phyloP scores from a whole-genome alignment of 2,888 invertebrate genomes.

The Philopedon plagiatum region DNA sequence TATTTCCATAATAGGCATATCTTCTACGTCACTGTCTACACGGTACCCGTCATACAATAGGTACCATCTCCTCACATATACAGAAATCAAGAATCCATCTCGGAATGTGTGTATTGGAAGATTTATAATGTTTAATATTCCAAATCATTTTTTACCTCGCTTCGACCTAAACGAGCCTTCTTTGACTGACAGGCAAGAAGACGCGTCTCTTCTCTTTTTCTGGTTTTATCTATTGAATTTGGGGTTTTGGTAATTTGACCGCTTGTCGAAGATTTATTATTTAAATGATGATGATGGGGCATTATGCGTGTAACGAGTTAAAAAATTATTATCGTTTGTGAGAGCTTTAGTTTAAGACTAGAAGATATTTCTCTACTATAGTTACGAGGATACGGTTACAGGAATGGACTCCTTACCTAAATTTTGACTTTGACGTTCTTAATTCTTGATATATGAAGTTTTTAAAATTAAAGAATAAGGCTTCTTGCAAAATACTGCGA shows the following conservation, averaged over 20 bases:
- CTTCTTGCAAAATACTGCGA: too few species aligned
- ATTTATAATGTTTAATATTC: conserved; percentile 52
- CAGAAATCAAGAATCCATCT: conserved; percentile 48
- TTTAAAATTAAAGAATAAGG: too few species aligned
- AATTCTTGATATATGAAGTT: too few species aligned
- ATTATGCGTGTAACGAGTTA: conserved; percentile 27
- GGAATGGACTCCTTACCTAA: too few species aligned
- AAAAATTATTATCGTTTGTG: neutral
- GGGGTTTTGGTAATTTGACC: conserved; percentile 49
- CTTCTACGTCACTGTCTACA: neutral
- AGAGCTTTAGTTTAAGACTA: too few species aligned
- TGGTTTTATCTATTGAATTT: conserved; percentile 49
- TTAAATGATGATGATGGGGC: conserved; percentile 48
- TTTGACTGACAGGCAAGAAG: conserved; percentile 42
- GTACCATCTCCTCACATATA: conserved; percentile 20
- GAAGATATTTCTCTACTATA: too few species aligned
- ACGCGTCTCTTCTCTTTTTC: conserved; percentile 35
- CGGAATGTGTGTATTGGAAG: conserved; percentile 50
- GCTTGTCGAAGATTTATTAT: conserved; percentile 50
- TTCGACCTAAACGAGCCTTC: conserved; percentile 36
- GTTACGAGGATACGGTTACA: too few species aligned
- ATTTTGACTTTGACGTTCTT: too few species aligned
- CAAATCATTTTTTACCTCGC: conserved; percentile 50
- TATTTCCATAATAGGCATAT: too few species aligned
- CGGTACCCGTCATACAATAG: neutral